Evolutionary conservation across 2,113 vertebrate species (phyloP).

Genomic region (Micronisus gabar): DNA sequence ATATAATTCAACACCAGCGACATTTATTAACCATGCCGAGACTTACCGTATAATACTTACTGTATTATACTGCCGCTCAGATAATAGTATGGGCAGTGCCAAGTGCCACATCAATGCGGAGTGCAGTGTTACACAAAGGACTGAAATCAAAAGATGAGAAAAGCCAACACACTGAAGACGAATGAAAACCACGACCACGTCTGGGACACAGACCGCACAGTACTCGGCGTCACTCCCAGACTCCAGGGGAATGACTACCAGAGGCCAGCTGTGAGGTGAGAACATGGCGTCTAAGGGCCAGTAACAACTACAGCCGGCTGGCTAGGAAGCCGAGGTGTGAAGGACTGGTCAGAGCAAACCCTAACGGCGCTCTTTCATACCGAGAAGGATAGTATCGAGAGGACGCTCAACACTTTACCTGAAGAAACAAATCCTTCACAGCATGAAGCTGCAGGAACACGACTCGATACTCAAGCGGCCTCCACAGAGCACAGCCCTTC

Average conservation of each 20-base stretch:
- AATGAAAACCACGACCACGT: not conserved
- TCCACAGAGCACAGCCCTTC: not conserved
- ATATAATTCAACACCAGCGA: not conserved
- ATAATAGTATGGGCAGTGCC: not conserved
- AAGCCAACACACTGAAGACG: fast-evolving
- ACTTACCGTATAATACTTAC: not conserved
- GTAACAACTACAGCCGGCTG: not conserved
- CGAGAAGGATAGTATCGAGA: fast-evolving
- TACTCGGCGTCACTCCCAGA: not conserved
- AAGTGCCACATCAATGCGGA: not conserved
- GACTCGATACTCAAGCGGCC: fast-evolving
- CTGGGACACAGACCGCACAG: fast-evolving
- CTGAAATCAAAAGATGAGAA: not conserved
- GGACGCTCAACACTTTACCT: not conserved
- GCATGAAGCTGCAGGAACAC: fast-evolving
- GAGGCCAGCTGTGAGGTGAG: not conserved
- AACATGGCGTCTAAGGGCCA: not conserved
- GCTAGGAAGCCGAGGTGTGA: not conserved
- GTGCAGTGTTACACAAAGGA: not conserved
- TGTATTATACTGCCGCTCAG: not conserved
- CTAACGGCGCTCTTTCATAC: fast-evolving
- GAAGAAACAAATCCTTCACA: not conserved
- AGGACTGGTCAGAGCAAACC: not conserved
- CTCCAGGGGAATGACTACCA: not conserved
- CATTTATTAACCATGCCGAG: not conserved